These are phyloP conservation scores for Drosophila fulvimacula DNA, from an alignment of 2,888 invertebrate species.

Conservation along the genomic window DNA sequence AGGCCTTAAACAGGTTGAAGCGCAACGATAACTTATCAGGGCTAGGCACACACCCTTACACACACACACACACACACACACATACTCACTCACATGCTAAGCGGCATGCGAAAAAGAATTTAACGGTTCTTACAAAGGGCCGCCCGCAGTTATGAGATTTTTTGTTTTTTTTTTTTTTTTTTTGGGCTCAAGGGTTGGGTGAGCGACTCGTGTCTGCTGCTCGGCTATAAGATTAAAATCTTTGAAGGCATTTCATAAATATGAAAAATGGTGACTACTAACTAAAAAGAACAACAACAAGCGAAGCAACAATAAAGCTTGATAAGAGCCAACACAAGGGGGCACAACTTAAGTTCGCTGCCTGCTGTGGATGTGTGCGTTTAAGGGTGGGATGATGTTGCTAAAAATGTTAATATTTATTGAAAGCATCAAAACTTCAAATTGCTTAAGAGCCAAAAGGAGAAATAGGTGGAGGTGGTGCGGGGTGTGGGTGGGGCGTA, in stretches of 20 bases:
- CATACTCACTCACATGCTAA: slow-evolving; percentile 17
- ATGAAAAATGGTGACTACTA: slow-evolving; percentile 73
- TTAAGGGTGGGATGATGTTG: slow-evolving; percentile 29
- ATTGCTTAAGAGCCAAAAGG: slow-evolving; percentile 11
- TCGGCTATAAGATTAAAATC: slow-evolving; percentile 74
- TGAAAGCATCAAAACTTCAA: slow-evolving; percentile 66
- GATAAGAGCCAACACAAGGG: slow-evolving; percentile 22
- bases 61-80: slow-evolving; percentile 10
- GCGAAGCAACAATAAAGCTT: slow-evolving; percentile 40
- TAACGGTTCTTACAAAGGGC: slow-evolving; percentile 54
- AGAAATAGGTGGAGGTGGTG: not conserved
- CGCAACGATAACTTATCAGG: slow-evolving; percentile 46
- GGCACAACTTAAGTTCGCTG: slow-evolving; percentile 9
- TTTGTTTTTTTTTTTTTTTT: not conserved
- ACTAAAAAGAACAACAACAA: slow-evolving; percentile 56
- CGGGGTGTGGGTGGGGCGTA: not conserved
- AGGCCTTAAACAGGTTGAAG: slow-evolving; percentile 35
- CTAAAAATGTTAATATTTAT: slow-evolving; percentile 75
- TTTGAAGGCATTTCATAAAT: slow-evolving; percentile 77
- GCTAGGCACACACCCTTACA: slow-evolving; percentile 14
- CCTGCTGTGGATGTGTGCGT: not conserved
- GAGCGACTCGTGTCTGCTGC: slow-evolving; percentile 9
- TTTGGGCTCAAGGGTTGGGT: slow-evolving; percentile 6
- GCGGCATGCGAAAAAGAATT: slow-evolving; percentile 50
- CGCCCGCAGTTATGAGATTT: slow-evolving; percentile 56